Conservation (phyloP, 2,888 invertebrate species). For the Conistra vaccinii region DNA sequence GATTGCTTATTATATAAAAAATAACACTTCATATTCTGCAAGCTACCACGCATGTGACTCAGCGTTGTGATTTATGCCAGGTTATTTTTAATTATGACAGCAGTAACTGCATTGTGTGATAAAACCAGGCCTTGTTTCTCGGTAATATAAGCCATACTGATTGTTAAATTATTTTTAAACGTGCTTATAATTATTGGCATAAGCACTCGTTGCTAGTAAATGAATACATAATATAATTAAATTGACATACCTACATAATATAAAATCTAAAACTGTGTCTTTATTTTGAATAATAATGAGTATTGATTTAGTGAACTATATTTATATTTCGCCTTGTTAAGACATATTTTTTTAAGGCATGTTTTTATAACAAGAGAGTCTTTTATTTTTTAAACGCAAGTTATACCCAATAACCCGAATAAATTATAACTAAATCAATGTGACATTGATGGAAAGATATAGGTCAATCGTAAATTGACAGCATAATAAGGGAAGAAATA, state of each 20-base stretch:
- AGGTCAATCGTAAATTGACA: neutral
- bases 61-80: constrained; percentile 47
- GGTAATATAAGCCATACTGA: constrained; percentile 46
- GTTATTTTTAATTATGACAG: constrained; percentile 65
- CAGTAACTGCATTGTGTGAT: constrained; percentile 62
- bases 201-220: neutral
- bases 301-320: neutral
- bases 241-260: neutral
- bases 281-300: no score
- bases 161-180: constrained; percentile 60
- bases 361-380: neutral
- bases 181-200: constrained; percentile 40
- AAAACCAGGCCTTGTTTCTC: constrained; percentile 53
- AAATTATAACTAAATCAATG: neutral
- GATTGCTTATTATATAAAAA: constrained; percentile 32
- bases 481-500: neutral
- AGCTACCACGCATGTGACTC: constrained; percentile 46
- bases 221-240: neutral
- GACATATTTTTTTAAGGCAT: neutral
- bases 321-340: neutral
- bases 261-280: neutral
- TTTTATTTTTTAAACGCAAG: neutral
- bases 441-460: constrained; percentile 15
- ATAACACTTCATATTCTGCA: neutral
- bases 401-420: neutral